These are phyloP conservation scores for Stratiolaelaps scimitus DNA, from an alignment of 1,140 invertebrate genomes.

Conservation along the genomic window DNA sequence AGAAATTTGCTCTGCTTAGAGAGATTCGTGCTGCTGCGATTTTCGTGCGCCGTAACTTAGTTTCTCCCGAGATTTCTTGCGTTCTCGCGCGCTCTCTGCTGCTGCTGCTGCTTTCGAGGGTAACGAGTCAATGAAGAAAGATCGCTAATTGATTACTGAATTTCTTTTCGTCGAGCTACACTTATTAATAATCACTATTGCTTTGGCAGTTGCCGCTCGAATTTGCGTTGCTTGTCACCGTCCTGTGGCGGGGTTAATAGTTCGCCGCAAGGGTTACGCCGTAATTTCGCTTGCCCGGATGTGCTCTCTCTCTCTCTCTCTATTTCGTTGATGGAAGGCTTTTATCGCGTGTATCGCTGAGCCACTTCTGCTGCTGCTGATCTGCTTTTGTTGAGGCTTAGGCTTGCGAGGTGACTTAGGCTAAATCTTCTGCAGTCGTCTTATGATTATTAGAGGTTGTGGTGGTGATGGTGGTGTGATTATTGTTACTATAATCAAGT, in stretches of 20 bases:
- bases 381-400: background rate
- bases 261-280: background rate
- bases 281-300: background rate
- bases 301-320: slow-evolving; percentile 19
- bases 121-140: background rate
- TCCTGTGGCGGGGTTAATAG: background rate
- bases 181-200: background rate
- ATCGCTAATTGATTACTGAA: background rate
- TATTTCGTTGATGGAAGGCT: background rate
- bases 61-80: too few relatives aligned
- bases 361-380: background rate
- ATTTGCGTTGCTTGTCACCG: background rate
- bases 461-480: background rate
- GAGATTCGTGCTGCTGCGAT: too few relatives aligned
- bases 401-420: background rate
- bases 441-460: background rate
- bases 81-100: too few relatives aligned
- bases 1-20: too few relatives aligned
- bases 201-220: background rate
- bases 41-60: too few relatives aligned
- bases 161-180: background rate
- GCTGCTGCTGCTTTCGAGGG: too few relatives aligned
- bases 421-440: background rate
- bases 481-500: too few relatives aligned
- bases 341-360: background rate